Percentiles rank a stretch among this genome's conserved stretches.
Conservation (phyloP, 2,113 vertebrate species). For the Oriolus oriolus region DNA sequence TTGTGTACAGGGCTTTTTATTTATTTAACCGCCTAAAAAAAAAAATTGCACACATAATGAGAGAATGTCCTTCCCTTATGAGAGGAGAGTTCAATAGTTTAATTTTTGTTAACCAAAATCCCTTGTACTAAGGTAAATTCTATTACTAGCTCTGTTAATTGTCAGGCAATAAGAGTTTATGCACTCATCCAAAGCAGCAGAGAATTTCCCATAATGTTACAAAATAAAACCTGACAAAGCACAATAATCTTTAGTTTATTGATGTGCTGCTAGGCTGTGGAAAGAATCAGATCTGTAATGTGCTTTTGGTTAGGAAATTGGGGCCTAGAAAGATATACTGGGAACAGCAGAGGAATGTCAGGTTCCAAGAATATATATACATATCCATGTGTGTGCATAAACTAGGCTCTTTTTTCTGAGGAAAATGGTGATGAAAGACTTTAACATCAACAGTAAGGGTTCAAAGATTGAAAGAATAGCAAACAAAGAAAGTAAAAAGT, state of each 20-base stretch:
- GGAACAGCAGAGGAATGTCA: slow-evolving; percentile 60
- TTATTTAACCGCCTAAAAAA: slow-evolving; percentile 44
- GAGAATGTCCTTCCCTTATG: slow-evolving; percentile 69
- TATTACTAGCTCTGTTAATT: slow-evolving; percentile 86
- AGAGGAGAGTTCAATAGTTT: slow-evolving; percentile 85
- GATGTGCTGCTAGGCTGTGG: slow-evolving; percentile 77
- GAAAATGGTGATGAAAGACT: slow-evolving; percentile 48
- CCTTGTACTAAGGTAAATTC: slow-evolving; percentile 84
- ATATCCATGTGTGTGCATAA: neutral
- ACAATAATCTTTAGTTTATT: slow-evolving; percentile 86
- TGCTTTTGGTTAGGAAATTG: slow-evolving; percentile 78
- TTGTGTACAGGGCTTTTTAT: slow-evolving; percentile 41
- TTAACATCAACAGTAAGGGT: slow-evolving; percentile 36
- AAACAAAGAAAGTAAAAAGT: neutral
- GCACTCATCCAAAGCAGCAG: slow-evolving; percentile 81
- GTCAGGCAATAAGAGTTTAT: slow-evolving; percentile 85
- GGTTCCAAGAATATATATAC: neutral
- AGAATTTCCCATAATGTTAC: slow-evolving; percentile 85
- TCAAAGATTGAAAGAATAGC: neutral
- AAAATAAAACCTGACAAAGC: slow-evolving; percentile 88
- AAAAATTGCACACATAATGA: slow-evolving; percentile 63
- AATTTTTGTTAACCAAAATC: slow-evolving; percentile 86
- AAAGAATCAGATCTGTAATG: slow-evolving; percentile 75
- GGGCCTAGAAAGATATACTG: slow-evolving; percentile 70
- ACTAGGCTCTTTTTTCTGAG: slow-evolving; percentile 29